Evolutionary conservation across 2,797 vertebrate genomes (phyloP), one percentile per base, ranked within the genome.

Genomic region (Protonibea diacanthus): DNA sequence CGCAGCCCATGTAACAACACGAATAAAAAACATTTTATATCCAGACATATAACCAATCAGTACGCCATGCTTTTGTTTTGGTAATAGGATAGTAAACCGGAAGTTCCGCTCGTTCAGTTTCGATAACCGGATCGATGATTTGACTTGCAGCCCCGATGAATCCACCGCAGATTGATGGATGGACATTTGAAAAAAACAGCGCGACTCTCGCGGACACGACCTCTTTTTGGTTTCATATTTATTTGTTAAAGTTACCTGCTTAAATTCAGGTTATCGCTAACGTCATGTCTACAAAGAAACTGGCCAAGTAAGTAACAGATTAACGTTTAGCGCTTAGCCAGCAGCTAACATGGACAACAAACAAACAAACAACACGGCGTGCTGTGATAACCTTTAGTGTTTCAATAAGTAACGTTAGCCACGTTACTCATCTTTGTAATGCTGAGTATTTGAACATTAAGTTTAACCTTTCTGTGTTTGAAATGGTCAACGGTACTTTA

Each of bases 271-370:
- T 15, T 15, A n/a, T 10, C 40, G 51, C 14, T 23, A 7, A 40
- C 64, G 27, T 17, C 13, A 96, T 96, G 96, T 90, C 95, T 7
- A 96, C 96, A 64, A 96, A 94, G 85, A 93, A 92, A 79, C 85
- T 96, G n/a, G 96, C 96, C 0, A 94, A 91, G 96, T 96, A 90
- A 83, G 90, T 79, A 42, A 38, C 12, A 1, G 2, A 18, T 23
- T 15, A 27, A 20, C 0, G 1, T 0, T 0, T 1, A 56, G 62
- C n/a, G 29, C 49, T n/a, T 74, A 49, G 49, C 57, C 14, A 55
- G 14, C 9, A 45, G 52, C 45, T 62, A 71, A 56, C 5, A 0
- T 15, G 14, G 48, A 73, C 1, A 73, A 70, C 4, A 73, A 38
- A 66, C 29, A 21, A 45, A 71, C 49, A 51, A 55, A 53, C n/a